Evolutionary conservation across 2,113 vertebrate genomes (phyloP), one percentile per base, ranked within the genome.

Genomic region (Trinectes maculatus): DNA sequence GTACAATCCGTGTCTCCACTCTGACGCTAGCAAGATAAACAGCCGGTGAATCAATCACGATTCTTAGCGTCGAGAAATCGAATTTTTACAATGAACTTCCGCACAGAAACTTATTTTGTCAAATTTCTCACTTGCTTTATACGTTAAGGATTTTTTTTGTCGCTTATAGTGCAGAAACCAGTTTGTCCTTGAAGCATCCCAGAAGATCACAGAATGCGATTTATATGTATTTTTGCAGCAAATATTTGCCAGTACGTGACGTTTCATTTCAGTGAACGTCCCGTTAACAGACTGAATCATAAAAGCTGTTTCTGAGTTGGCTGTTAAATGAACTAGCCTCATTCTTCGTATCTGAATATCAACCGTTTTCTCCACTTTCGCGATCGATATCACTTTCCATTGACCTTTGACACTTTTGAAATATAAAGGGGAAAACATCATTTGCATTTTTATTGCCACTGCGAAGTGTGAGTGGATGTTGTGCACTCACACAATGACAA

Each of bases 401-500:
- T 19, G 10, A 65, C 61, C 44, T 60, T 42, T 42, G 36, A n/a
- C 1, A 2, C 19, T 42, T 12, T 64, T 71, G 72, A 77, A 48
- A 44, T 52, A 46, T 49, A 12, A 42, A 75, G 49, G 11, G 15
- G 19, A 80, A 59, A 85, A 64, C 15, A 62, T 31, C 28, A 65
- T 87, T 76, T 74, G 71, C 82, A 82, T 85, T 25, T 80, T 83
- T 76, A 76, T 80, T 83, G 56, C 70, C 65, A 6, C 59, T 84
- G 65, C 47, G 34, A 62, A 18, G n/a, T 39, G 18, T 1, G 8
- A 26, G 51, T 8, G 15, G 26, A 19, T 43, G 70, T 58, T 47
- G 28, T 6, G 36, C 16, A 13, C 44, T 71, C 44, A 28, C 4
- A 39, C 39, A 25, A 59, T 2, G 12, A 36, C 26, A 6, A 16